Evolutionary conservation across 2,113 vertebrate species (phyloP).

Genomic region (Cinclus mexicanus): DNA sequence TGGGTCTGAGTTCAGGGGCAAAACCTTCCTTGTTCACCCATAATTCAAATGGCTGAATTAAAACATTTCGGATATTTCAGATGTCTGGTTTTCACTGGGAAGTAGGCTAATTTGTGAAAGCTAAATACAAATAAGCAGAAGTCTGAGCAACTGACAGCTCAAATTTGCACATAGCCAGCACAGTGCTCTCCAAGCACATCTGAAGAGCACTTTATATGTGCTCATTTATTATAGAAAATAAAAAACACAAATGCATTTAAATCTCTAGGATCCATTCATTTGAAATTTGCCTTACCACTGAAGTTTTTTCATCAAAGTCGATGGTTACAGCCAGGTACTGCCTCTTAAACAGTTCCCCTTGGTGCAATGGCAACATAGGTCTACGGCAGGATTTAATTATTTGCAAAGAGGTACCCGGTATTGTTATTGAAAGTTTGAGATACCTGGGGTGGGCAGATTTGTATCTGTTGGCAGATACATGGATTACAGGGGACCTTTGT

Average conservation of each 20-base stretch:
- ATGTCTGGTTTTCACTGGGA: not conserved
- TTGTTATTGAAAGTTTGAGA: accelerated
- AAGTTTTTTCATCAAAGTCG: not conserved
- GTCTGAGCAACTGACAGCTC: not conserved
- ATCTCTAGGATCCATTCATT: not conserved
- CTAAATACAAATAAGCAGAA: conserved; percentile 2
- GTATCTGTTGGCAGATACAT: not conserved
- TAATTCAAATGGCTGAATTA: not conserved
- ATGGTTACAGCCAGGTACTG: not conserved
- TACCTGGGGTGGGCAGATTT: not conserved
- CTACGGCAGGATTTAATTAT: not conserved
- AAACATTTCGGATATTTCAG: not conserved
- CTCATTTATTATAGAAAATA: not conserved
- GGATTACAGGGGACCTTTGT: not conserved
- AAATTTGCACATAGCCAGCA: not conserved
- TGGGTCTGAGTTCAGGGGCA: not conserved
- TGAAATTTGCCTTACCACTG: not conserved
- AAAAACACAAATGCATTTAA: not conserved
- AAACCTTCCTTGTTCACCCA: not conserved
- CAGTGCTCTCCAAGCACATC: not conserved
- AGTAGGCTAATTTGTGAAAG: not conserved
- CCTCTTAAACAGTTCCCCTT: not conserved
- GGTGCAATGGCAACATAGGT: not conserved
- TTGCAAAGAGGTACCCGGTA: not conserved
- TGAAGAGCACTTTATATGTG: not conserved